Evolutionary conservation across 2,797 vertebrate genomes (phyloP).

Genomic region (Xiphophorus birchmanni): DNA sequence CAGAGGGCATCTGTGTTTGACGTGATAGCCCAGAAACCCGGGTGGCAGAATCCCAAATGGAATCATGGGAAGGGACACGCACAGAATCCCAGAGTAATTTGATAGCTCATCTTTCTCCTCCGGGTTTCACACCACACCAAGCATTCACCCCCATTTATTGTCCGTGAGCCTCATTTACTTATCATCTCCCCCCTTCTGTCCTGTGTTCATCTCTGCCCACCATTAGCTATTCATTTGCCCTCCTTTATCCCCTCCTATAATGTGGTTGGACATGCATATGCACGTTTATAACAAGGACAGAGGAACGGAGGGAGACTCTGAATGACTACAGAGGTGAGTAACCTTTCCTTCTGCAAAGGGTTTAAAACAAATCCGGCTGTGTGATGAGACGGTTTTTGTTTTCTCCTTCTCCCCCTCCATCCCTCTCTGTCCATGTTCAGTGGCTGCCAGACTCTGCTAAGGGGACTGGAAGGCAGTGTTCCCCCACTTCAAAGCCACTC

Average conservation of each 20-base stretch:
- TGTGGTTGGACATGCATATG: conserved; percentile 33
- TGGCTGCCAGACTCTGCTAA: conserved; percentile 74
- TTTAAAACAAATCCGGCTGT: conserved; percentile 68
- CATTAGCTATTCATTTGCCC: conserved; percentile 37
- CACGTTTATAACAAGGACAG: conserved; percentile 17
- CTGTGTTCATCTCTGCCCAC: conserved; percentile 42
- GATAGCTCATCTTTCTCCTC: conserved; percentile 30
- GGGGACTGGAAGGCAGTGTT: conserved; percentile 63
- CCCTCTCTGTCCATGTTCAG: conserved; percentile 57
- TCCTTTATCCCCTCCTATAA: conserved; percentile 17
- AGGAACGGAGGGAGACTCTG: conserved; percentile 26
- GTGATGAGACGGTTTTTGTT: conserved; percentile 52
- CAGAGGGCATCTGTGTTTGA: conserved; percentile 47
- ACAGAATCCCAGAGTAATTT: conserved; percentile 59
- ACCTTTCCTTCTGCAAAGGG: conserved; percentile 63
- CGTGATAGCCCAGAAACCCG: conserved; percentile 52
- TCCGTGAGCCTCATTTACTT: conserved; percentile 35
- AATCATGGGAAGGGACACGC: conserved; percentile 47
- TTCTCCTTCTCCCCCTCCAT: conserved; percentile 19
- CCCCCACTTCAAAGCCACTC: conserved; percentile 75
- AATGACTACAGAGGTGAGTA: conserved; percentile 54
- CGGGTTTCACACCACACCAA: conserved; percentile 31
- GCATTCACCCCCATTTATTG: conserved; percentile 36
- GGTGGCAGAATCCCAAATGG: conserved; percentile 69
- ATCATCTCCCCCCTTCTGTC: conserved; percentile 21